Evolutionary conservation across 2,113 vertebrate species (phyloP).

Genomic region (Parus major): DNA sequence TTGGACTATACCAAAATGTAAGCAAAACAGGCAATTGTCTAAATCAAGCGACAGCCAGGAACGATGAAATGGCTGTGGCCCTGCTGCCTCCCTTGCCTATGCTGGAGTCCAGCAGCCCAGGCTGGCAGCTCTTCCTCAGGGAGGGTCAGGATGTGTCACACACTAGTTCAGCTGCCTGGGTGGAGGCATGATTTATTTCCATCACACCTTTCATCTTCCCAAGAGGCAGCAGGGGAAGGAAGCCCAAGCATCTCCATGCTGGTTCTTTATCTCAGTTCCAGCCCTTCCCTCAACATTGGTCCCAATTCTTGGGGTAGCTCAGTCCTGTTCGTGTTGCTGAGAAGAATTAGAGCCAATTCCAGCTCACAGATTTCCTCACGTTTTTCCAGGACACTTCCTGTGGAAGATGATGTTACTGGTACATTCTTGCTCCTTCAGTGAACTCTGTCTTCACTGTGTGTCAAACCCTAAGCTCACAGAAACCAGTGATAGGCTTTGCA

Average conservation of each 20-base stretch:
- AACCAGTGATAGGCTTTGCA: neutral
- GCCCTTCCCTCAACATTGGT: neutral
- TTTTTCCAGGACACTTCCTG: neutral
- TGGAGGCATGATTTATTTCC: conserved; percentile 26
- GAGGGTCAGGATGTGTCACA: conserved; percentile 14
- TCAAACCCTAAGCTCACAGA: neutral
- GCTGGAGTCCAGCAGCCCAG: neutral
- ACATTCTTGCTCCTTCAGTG: neutral
- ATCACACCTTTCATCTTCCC: conserved; percentile 11
- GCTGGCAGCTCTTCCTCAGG: conserved; percentile 32
- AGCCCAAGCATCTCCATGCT: neutral
- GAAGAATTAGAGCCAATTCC: neutral
- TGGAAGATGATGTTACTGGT: neutral
- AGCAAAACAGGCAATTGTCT: neutral
- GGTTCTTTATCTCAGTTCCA: neutral
- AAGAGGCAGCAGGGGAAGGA: neutral
- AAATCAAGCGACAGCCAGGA: neutral
- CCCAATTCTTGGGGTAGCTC: neutral
- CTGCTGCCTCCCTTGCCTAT: neutral
- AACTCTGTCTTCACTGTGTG: neutral
- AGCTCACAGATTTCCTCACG: neutral
- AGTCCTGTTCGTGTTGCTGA: neutral
- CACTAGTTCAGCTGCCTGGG: neutral
- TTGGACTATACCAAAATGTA: neutral
- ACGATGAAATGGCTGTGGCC: neutral